phyloP scores from a whole-genome alignment of 2,113 vertebrate genomes.

The Brevimyrus niger region DNA sequence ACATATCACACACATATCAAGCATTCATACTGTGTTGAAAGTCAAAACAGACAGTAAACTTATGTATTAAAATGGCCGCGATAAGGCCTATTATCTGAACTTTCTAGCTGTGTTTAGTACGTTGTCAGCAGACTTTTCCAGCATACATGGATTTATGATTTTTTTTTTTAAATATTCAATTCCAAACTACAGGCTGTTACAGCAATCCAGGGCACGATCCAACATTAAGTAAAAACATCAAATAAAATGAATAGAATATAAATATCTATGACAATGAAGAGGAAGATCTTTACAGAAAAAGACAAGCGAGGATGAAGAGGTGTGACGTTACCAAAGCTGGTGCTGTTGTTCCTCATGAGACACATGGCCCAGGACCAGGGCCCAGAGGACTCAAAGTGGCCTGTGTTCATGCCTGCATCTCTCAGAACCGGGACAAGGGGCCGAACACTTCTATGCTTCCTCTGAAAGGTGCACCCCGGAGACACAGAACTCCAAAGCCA shows the following conservation, averaged over 20 bases:
- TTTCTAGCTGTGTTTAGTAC: neutral
- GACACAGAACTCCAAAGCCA: neutral
- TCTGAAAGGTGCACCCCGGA: neutral
- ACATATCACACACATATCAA: neutral
- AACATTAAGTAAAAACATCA: neutral
- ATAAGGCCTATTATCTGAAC: neutral
- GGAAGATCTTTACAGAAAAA: neutral
- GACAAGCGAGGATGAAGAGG: neutral
- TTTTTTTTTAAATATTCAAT: neutral
- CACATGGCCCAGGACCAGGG: conserved; percentile 67
- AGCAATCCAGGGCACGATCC: neutral
- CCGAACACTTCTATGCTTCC: neutral
- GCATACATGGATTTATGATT: neutral
- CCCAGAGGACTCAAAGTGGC: conserved; percentile 44
- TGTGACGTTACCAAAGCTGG: conserved; percentile 50
- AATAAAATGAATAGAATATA: neutral
- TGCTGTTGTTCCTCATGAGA: conserved; percentile 62
- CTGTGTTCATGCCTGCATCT: conserved; percentile 53
- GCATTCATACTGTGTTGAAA: neutral
- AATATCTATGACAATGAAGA: neutral
- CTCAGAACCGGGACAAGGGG: conserved; percentile 17
- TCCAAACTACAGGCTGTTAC: neutral
- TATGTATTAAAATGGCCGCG: neutral
- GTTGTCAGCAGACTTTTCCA: neutral
- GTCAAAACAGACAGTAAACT: neutral